phyloP scores from a whole-genome alignment of 2,113 vertebrate genomes.

The Arizona elegans region DNA sequence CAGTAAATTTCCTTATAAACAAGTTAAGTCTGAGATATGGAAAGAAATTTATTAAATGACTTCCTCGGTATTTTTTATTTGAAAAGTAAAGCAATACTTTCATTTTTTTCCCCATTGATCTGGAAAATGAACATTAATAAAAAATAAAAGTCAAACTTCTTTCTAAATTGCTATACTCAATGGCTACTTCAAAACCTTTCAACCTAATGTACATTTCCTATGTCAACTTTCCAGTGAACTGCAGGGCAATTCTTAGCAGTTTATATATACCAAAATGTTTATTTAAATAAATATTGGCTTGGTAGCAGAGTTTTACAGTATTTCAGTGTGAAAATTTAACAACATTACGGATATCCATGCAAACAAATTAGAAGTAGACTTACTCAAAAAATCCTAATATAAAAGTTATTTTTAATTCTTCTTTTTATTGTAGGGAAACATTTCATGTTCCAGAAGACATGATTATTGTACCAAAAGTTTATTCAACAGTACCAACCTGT shows the following conservation, averaged over 20 bases:
- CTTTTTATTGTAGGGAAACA: conserved; percentile 77
- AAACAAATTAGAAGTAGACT: background rate
- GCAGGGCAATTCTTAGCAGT: background rate
- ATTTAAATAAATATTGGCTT: background rate
- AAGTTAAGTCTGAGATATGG: background rate
- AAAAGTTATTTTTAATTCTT: background rate
- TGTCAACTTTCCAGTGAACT: background rate
- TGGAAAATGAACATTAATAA: background rate
- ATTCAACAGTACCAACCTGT: conserved; percentile 70
- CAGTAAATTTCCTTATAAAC: background rate
- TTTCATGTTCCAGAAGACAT: conserved; percentile 82
- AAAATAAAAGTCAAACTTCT: background rate
- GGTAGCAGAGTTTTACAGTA: background rate
- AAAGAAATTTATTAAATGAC: background rate
- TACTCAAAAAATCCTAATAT: background rate
- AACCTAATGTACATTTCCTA: background rate
- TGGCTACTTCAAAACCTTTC: background rate
- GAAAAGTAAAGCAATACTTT: background rate
- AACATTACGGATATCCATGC: background rate
- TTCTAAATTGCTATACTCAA: background rate
- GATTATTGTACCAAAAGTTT: conserved; percentile 79
- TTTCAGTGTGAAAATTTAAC: background rate
- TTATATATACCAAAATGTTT: background rate
- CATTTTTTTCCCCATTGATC: background rate
- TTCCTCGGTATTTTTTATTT: background rate